Evolutionary conservation across 2,888 invertebrate genomes (phyloP), one percentile per base, ranked within the genome.

Genomic region (Hydraecia micacea): DNA sequence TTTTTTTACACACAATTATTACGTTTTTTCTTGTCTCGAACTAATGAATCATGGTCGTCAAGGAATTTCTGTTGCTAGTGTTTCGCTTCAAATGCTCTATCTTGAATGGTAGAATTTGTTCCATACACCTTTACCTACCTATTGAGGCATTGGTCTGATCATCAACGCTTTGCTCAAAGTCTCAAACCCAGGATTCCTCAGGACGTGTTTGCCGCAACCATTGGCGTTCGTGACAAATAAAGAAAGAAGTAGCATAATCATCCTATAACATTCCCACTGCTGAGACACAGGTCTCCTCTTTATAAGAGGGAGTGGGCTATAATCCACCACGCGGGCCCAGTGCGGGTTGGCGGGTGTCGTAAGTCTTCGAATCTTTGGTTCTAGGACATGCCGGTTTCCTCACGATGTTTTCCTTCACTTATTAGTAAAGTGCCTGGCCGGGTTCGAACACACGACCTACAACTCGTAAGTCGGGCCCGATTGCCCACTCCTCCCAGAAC

Each of bases 1-100:
- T 55, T 67, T 52, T 66, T 73, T 58, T n/a, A 71, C 36, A 66
- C 25, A 21, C 2, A 46, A 46, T 46, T 49, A 66, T 15, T 75
- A 7, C 1, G 0, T 25, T 39, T 49, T 52, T 63, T 66, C 25
- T 28, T 9, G n/a, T 67, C 36, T 42, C 13, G 13, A 25, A 36
- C 4, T 46, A 49, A 66, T 80, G 13, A 39, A 49, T 69, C 69
- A 60, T 58, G 8, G 36, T 42, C 36, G 49, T 18, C 18, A 21
- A 67, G 52, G n/a, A 66, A 60, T 58, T 32, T 39, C 3, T 28
- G 28, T 63, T 70, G 39, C 15, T 28, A 58, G 0, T n/a, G 39
- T 52, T 18, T 49, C 18, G 13, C n/a, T 8, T 39, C 13, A 7
- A 55, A 52, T 21, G 11, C 15, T 18, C 32, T 32, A 21, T 49